Base-by-base conservation (phyloP, 1,140 invertebrate species). In the Streblospio benedicti region DNA sequence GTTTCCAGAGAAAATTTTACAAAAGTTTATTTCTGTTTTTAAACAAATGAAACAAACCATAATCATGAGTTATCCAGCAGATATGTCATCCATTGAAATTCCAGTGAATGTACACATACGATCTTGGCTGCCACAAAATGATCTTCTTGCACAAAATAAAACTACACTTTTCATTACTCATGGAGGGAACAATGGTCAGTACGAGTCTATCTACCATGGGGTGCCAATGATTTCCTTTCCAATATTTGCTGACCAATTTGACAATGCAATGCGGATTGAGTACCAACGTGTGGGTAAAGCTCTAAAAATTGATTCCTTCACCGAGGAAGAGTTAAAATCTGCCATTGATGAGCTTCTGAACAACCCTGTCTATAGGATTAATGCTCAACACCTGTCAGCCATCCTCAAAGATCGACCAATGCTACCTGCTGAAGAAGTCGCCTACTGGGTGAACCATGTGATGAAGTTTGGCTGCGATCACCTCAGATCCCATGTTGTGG, bases 91-190 rank as follows among this genome's bases (percentile, higher is more conserved):
- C 80, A 32, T 69, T 76, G 32, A 59, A 72, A 28, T 59, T 44
- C 68, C 79, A 1, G 73, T 80, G 54, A 88, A 88, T 74, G 77
- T 88, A 32, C 80, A 81, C 64, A 70, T 84, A 4, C 72, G 78
- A n/a, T 82, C 81, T 65, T 88, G 86, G 86, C 67, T 86, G 61
- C 87, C 86, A 1, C 86, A 88, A 72, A 79, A 82, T 28, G 54
- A 67, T 35, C 27, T 62, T 55, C 54, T 60, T 55, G 68, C 51
- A 28, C 67, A 69, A 51, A 57, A 63, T 23, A 62, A 65, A 20
- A 51, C 65, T 9, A 60, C 60, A 23, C n/a, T 63, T 6, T 71
- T 71, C 60, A 65, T 72, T 32, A 67, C 70, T 0, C 70, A 72
- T 51, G 54, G 62, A 44, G 70, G 70, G 2, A 45, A 62, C 20